These are phyloP conservation scores for Prunella himalayana DNA, from an alignment of 2,113 vertebrate genomes.

Conservation along the genomic window DNA sequence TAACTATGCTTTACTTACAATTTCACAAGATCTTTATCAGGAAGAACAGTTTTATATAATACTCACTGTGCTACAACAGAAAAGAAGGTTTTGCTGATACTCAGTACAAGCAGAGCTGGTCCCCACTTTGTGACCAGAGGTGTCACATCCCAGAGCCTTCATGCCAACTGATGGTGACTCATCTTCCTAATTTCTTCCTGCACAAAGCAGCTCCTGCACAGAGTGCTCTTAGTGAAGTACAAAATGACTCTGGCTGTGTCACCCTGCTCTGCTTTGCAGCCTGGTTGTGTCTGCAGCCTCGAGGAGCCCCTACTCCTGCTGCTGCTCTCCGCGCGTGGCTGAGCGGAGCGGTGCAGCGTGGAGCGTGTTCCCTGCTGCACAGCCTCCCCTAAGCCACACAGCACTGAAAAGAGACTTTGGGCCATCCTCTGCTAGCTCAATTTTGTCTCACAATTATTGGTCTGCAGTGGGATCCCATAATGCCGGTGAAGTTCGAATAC, in stretches of 20 bases:
- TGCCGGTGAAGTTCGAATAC: neutral
- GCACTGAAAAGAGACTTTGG: neutral
- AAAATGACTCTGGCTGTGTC: neutral
- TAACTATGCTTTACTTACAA: neutral
- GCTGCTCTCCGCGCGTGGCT: neutral
- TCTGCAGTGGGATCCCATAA: neutral
- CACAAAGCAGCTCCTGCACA: neutral
- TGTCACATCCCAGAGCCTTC: neutral
- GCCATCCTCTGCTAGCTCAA: neutral
- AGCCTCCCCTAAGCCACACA: neutral
- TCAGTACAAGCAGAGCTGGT: neutral
- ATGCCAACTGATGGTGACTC: neutral
- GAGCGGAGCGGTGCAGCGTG: neutral
- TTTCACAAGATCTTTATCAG: neutral
- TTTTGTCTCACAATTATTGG: neutral
- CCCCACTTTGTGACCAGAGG: neutral
- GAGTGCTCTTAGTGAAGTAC: neutral
- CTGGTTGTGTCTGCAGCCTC: neutral
- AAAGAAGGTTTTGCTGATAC: neutral
- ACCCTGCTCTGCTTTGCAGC: neutral
- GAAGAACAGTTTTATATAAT: neutral
- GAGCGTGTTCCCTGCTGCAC: neutral
- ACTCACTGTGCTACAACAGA: neutral
- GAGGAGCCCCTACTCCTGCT: neutral
- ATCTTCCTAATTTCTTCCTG: neutral